Conservation (phyloP, 2,797 vertebrate genomes). For the Pantherophis alleghaniensis region DNA sequence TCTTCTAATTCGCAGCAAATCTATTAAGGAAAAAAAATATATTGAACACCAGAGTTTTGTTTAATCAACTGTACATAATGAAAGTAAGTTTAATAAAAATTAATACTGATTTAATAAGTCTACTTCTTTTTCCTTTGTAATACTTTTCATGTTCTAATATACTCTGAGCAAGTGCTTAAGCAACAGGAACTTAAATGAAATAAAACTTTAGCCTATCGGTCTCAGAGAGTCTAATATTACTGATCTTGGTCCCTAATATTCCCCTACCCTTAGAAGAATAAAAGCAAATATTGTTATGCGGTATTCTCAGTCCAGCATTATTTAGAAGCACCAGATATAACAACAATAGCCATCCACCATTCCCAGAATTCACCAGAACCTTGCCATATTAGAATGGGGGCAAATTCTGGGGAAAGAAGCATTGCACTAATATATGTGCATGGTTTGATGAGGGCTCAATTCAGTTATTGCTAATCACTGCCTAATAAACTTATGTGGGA, state of each 20-base stretch:
- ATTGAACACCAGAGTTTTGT: not conserved
- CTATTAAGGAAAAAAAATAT: conserved; percentile 63
- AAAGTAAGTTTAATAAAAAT: not conserved
- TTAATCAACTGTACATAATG: not conserved
- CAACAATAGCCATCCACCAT: not conserved
- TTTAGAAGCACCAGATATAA: not conserved
- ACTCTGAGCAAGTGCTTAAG: not conserved
- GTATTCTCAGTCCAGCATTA: not conserved
- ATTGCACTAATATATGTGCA: not conserved
- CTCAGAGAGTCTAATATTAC: not conserved
- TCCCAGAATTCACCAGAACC: not conserved
- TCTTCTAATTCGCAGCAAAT: conserved; percentile 90
- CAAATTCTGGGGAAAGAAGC: not conserved
- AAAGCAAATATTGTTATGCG: not conserved
- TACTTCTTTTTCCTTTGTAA: not conserved
- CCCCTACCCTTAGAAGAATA: not conserved
- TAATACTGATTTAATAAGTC: not conserved
- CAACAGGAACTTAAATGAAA: not conserved
- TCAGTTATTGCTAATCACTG: not conserved
- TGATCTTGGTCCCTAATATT: not conserved
- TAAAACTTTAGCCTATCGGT: not conserved
- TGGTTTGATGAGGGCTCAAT: not conserved
- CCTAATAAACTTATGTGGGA: not conserved
- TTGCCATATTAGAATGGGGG: not conserved
- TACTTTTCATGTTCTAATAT: not conserved